phyloP scores from a whole-genome alignment of 2,797 vertebrate genomes.

The Helicolenus hilgendorfi region DNA sequence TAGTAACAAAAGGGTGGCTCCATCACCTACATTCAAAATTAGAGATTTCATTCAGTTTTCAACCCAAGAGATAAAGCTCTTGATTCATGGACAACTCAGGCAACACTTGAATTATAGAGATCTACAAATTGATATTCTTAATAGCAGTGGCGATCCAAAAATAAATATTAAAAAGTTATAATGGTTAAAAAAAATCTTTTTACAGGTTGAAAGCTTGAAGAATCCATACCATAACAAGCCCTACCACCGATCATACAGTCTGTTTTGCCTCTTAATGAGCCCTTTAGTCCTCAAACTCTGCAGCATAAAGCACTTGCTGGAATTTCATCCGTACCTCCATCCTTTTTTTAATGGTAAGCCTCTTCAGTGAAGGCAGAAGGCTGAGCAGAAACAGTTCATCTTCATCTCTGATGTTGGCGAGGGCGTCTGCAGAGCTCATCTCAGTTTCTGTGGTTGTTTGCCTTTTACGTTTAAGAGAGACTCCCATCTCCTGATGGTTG shows the following conservation, averaged over 20 bases:
- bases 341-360: constrained; percentile 74
- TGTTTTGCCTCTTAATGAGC: background rate
- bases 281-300: constrained; percentile 78
- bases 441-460: constrained; percentile 49
- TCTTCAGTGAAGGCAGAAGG: constrained; percentile 78
- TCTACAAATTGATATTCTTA: background rate
- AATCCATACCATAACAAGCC: background rate
- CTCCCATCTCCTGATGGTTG: constrained; percentile 40
- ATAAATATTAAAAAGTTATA: constrained; percentile 18
- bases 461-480: constrained; percentile 62
- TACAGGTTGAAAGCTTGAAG: background rate
- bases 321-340: constrained; percentile 83
- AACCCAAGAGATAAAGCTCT: background rate
- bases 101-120: background rate
- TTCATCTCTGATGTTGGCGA: constrained; percentile 68
- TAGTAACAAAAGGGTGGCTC: background rate
- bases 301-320: constrained; percentile 80
- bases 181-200: constrained; percentile 1
- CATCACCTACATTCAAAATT: background rate
- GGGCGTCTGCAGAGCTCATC: constrained; percentile 39
- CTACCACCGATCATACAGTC: background rate
- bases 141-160: background rate
- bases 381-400: constrained; percentile 82
- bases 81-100: background rate
- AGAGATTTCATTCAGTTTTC: background rate